Percentiles rank a stretch among this genome's conserved stretches.
Conservation (phyloP, 2,797 vertebrate species). For the Macroramphosus scolopax region DNA sequence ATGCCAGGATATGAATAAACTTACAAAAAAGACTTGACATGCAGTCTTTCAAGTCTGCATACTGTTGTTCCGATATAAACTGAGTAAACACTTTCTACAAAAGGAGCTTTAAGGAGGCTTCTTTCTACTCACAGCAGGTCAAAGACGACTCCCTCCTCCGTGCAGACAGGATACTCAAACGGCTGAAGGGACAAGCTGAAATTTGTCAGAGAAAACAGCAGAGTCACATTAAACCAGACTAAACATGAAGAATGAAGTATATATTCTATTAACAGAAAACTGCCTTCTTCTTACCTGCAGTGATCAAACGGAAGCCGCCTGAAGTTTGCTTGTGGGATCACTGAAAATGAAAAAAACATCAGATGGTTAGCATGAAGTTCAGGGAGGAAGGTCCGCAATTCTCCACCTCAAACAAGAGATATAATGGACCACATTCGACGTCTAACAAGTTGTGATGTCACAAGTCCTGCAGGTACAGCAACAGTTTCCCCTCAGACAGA, state of each 20-base stretch:
- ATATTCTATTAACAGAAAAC: not conserved
- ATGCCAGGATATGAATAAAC: not conserved
- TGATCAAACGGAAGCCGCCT: slow-evolving; percentile 94
- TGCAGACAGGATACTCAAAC: slow-evolving; percentile 94
- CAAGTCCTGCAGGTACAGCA: too few species aligned
- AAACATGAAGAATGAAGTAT: not conserved
- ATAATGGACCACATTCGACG: too few species aligned
- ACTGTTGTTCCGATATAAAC: too few species aligned
- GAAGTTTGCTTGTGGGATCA: slow-evolving; percentile 88
- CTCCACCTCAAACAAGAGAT: too few species aligned
- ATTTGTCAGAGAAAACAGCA: slow-evolving; percentile 3
- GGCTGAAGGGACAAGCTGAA: slow-evolving; percentile 93
- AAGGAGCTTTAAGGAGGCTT: too few species aligned
- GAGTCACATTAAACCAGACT: not conserved
- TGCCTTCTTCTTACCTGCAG: slow-evolving; percentile 85
- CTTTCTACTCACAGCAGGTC: slow-evolving; percentile 93
- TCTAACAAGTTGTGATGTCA: too few species aligned
- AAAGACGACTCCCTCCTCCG: slow-evolving; percentile 89
- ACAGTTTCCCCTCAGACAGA: too few species aligned
- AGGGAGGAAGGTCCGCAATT: too few species aligned
- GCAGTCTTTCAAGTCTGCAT: too few species aligned
- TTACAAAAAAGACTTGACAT: not conserved
- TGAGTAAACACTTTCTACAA: too few species aligned
- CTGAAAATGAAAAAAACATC: slow-evolving; percentile 66
- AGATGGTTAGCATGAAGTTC: too few species aligned